These are phyloP conservation scores for Meloidogyne hapla DNA, from an alignment of 1,140 invertebrate species.

Conservation along the genomic window DNA sequence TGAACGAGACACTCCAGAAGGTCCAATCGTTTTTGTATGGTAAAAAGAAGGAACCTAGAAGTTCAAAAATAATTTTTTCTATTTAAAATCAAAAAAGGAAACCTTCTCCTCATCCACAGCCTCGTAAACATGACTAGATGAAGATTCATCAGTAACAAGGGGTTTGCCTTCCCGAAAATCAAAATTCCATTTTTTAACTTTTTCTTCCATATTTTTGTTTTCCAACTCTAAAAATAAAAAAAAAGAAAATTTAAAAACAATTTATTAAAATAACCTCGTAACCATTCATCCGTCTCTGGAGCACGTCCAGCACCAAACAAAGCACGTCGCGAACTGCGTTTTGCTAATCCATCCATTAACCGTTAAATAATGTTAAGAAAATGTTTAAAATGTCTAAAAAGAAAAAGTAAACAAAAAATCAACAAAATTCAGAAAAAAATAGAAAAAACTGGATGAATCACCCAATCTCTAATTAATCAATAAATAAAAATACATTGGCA, in stretches of 20 bases:
- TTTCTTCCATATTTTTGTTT: constrained; percentile 15
- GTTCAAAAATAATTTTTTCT: not conserved
- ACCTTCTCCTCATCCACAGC: constrained; percentile 18
- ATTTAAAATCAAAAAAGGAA: too few relatives aligned
- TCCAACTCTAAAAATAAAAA: constrained; percentile 3
- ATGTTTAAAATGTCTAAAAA: too few relatives aligned
- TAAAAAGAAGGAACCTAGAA: constrained; percentile 24
- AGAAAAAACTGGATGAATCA: too few relatives aligned
- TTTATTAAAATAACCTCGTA: constrained; percentile 14
- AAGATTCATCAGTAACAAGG: not conserved
- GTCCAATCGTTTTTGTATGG: constrained; percentile 10
- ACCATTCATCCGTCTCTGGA: constrained; percentile 22
- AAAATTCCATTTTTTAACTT: constrained; percentile 19
- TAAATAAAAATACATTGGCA: too few relatives aligned
- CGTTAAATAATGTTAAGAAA: too few relatives aligned
- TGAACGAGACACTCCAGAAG: not conserved
- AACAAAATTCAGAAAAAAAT: too few relatives aligned
- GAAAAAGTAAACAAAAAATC: too few relatives aligned
- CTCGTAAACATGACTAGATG: constrained; percentile 17
- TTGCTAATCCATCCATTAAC: not conserved
- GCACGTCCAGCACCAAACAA: constrained; percentile 18
- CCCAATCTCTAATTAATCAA: too few relatives aligned
- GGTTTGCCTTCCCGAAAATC: constrained; percentile 18
- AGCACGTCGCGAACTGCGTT: constrained; percentile 5
- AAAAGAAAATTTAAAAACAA: not conserved